Conservation (phyloP, 2,113 vertebrate species). For the Brachirus orientalis region DNA sequence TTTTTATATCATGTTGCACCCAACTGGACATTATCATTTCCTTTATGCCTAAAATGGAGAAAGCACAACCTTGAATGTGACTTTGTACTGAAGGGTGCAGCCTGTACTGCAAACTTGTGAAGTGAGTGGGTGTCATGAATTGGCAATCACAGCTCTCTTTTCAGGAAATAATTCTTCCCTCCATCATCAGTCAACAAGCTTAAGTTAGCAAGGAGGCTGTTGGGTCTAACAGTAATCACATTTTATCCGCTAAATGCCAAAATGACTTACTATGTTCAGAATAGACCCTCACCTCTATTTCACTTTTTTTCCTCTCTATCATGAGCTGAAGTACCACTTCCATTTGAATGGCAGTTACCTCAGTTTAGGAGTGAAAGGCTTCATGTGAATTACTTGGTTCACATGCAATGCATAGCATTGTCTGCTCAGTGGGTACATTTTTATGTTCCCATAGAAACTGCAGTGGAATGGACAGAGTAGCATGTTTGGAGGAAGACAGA, state of each 20-base stretch:
- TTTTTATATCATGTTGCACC: too few relatives aligned
- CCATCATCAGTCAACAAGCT: too few relatives aligned
- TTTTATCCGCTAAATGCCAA: slow-evolving; percentile 32
- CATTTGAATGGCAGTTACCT: slow-evolving; percentile 4
- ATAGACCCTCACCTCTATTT: too few relatives aligned
- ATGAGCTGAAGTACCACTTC: slow-evolving; percentile 42
- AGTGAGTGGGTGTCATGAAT: too few relatives aligned
- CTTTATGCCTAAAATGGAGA: too few relatives aligned
- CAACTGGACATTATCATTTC: too few relatives aligned
- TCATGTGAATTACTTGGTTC: slow-evolving; percentile 12
- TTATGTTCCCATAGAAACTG: slow-evolving; percentile 4
- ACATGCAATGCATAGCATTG: neutral
- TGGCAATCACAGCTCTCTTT: neutral
- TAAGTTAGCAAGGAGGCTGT: too few relatives aligned
- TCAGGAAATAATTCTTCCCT: neutral
- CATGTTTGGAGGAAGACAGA: slow-evolving; percentile 21
- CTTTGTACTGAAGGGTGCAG: too few relatives aligned
- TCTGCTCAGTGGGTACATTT: slow-evolving; percentile 3
- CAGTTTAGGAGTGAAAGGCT: slow-evolving; percentile 36
- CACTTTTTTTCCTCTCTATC: slow-evolving; percentile 18
- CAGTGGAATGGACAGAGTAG: slow-evolving; percentile 3
- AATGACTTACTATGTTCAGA: too few relatives aligned
- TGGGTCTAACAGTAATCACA: slow-evolving; percentile 3
- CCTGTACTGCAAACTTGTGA: too few relatives aligned
- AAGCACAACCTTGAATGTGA: too few relatives aligned